Percentiles rank a stretch among this genome's conserved stretches.
phyloP scores from a whole-genome alignment of 2,113 vertebrate species.

The Falcunculus frontatus region DNA sequence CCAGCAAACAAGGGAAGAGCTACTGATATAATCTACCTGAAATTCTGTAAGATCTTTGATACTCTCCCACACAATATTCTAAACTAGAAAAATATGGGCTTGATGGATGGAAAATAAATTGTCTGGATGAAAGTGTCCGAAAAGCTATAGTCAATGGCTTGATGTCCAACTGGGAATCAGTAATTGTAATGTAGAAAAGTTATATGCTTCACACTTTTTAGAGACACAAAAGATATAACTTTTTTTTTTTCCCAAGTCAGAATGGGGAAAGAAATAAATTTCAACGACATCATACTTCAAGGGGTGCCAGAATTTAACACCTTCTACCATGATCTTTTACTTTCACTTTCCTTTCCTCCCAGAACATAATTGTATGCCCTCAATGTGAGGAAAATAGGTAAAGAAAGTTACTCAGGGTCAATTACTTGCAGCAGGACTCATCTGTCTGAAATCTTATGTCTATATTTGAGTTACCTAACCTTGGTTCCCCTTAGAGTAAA shows the following conservation, averaged over 20 bases:
- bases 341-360: not conserved
- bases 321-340: not conserved
- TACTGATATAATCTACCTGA: not conserved
- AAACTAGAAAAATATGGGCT: not conserved
- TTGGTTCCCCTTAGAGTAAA: not conserved
- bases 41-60: not conserved
- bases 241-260: not conserved
- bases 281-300: not conserved
- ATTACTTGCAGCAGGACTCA: not conserved
- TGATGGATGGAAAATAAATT: not conserved
- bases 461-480: not conserved
- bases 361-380: not conserved
- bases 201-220: not conserved
- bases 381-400: not conserved
- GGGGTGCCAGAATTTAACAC: not conserved
- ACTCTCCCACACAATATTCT: not conserved
- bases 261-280: not conserved
- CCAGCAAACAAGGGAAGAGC: not conserved
- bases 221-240: not conserved
- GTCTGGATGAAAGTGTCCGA: rapidly evolving
- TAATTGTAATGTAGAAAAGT: not conserved
- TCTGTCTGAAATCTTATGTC: not conserved
- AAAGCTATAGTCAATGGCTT: not conserved
- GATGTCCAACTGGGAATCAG: not conserved
- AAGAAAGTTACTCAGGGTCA: not conserved